Conservation (phyloP, 2,888 invertebrate species). For the Tenthredo scrophulariae region DNA sequence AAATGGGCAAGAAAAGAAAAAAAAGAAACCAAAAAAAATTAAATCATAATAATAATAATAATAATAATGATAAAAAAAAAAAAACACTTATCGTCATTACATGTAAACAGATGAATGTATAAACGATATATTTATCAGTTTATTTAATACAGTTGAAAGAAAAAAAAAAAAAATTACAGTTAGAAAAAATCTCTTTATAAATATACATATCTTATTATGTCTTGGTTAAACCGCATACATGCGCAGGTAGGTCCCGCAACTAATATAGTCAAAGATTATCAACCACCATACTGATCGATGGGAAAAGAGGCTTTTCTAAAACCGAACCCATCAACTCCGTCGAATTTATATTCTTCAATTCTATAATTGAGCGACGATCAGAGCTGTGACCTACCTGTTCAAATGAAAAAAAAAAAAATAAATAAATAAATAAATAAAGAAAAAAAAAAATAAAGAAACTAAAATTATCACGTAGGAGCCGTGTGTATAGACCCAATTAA, state of each 20-base stretch:
- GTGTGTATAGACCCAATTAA: constrained; percentile 58
- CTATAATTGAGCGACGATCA: background rate
- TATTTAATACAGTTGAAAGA: background rate
- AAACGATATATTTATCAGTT: constrained; percentile 36
- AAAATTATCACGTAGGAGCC: constrained; percentile 51
- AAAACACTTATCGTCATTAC: constrained; percentile 36
- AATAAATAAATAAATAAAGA: background rate
- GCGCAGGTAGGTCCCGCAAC: background rate
- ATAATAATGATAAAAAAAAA: background rate
- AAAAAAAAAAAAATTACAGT: background rate
- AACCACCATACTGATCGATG: background rate
- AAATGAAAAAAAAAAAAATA: background rate
- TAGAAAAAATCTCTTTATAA: constrained; percentile 14
- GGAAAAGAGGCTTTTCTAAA: background rate
- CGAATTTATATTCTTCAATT: no score
- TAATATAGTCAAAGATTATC: background rate
- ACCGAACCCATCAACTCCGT: background rate
- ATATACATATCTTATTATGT: constrained; percentile 29
- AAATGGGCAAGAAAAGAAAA: background rate
- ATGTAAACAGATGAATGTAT: constrained; percentile 34
- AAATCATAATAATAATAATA: background rate
- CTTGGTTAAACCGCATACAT: background rate
- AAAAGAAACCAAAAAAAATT: background rate
- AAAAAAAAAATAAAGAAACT: background rate
- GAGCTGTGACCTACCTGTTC: constrained; percentile 7